Evolutionary conservation across 2,888 invertebrate species (phyloP).

Genomic region (Rhagonycha lutea): DNA sequence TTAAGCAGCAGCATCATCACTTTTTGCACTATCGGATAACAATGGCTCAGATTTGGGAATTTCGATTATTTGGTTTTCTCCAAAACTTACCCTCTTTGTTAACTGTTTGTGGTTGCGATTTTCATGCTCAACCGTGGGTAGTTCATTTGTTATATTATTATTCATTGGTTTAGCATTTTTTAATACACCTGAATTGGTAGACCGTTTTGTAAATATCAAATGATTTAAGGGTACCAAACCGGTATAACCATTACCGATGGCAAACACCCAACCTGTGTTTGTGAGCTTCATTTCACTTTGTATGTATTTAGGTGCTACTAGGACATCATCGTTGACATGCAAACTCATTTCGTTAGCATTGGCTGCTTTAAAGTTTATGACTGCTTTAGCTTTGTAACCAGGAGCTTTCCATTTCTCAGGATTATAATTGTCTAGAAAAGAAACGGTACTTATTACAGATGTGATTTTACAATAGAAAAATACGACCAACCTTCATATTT

Average conservation of each 20-base stretch:
- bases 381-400: conserved; percentile 65
- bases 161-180: conserved; percentile 14
- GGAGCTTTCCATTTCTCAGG: conserved; percentile 73
- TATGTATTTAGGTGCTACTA: conserved; percentile 81
- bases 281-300: conserved; percentile 69
- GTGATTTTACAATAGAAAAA: not conserved
- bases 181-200: conserved; percentile 21
- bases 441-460: not conserved
- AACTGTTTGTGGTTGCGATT: conserved; percentile 13
- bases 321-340: conserved; percentile 73
- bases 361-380: conserved; percentile 75
- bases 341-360: conserved; percentile 78
- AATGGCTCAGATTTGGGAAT: conserved; percentile 31
- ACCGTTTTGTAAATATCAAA: conserved; percentile 45
- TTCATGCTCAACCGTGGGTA: conserved; percentile 13
- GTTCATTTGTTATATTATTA: not conserved
- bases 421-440: conserved; percentile 55
- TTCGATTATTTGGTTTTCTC: conserved; percentile 52
- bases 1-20: not conserved
- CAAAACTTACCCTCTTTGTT: conserved; percentile 52
- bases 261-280: conserved; percentile 73
- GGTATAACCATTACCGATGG: conserved; percentile 61
- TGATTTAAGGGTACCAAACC: conserved; percentile 72
- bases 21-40: not conserved
- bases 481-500: conserved; percentile 64